phyloP scores from a whole-genome alignment of 2,888 invertebrate species.

The Diaphora mendica region DNA sequence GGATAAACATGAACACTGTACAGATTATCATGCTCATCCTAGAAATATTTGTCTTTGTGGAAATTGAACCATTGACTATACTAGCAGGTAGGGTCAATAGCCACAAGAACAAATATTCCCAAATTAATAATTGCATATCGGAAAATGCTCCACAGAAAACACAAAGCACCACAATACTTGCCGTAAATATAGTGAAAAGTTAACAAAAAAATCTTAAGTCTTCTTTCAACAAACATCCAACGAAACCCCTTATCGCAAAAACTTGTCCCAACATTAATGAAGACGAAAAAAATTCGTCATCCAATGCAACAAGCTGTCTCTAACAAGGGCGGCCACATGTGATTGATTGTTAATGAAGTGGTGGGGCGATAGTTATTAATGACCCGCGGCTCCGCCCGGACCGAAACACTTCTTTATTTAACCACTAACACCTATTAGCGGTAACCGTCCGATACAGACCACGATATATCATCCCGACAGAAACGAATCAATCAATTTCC shows the following conservation, averaged over 20 bases:
- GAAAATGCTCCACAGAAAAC: not conserved
- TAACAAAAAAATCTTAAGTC: not conserved
- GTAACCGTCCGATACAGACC: conserved; percentile 68
- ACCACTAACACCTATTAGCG: conserved; percentile 82
- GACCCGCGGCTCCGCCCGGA: conserved; percentile 72
- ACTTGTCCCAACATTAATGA: conserved; percentile 37
- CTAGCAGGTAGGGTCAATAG: not conserved
- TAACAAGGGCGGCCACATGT: conserved; percentile 69
- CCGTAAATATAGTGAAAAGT: not conserved
- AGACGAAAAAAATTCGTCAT: conserved; percentile 48
- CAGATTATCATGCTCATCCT: not conserved
- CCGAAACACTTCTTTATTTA: conserved; percentile 74
- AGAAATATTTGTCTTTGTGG: too few relatives aligned
- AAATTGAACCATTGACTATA: not conserved
- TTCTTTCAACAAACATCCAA: not conserved
- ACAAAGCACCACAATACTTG: not conserved
- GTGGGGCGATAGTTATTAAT: conserved; percentile 84
- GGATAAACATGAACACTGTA: not conserved
- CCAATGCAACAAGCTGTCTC: conserved; percentile 63
- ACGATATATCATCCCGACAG: conserved; percentile 77
- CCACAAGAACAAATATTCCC: not conserved
- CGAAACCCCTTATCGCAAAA: conserved; percentile 24
- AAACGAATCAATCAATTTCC: conserved; percentile 82
- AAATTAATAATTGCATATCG: too few relatives aligned
- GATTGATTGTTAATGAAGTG: conserved; percentile 86